Evolutionary conservation across 2,888 invertebrate genomes (phyloP).

Genomic region (Nymphalis c-album): DNA sequence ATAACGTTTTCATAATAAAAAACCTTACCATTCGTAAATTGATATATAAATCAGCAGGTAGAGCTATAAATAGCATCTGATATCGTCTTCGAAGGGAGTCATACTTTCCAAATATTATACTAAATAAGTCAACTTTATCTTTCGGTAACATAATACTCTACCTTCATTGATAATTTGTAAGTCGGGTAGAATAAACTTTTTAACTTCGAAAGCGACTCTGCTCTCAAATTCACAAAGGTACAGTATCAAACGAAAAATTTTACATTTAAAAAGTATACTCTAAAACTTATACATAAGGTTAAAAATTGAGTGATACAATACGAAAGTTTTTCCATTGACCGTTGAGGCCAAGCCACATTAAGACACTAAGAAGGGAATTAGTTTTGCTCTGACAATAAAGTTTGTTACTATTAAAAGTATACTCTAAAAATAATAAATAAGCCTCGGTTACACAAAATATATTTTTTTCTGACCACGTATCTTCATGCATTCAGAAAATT

Average conservation of each 20-base stretch:
- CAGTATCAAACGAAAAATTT: conserved; percentile 20
- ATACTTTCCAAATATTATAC: conserved; percentile 15
- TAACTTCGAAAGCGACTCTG: conserved; percentile 35
- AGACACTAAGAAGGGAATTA: conserved; percentile 14
- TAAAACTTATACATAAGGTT: conserved; percentile 12
- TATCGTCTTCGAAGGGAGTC: not conserved
- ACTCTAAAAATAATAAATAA: not conserved
- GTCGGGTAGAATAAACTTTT: conserved; percentile 37
- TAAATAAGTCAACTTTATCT: conserved; percentile 26
- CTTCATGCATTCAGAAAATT: too few species aligned
- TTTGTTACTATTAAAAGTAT: not conserved
- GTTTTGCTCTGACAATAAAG: conserved; percentile 5
- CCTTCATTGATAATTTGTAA: conserved; percentile 35
- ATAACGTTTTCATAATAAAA: too few species aligned
- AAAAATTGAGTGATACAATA: conserved; percentile 3
- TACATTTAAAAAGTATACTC: conserved; percentile 13
- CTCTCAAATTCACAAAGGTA: conserved; percentile 40
- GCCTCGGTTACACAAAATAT: not conserved
- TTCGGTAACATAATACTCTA: conserved; percentile 32
- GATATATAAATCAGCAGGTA: not conserved
- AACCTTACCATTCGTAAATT: too few species aligned
- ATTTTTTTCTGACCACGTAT: too few species aligned
- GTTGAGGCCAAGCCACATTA: conserved; percentile 4
- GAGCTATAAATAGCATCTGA: not conserved
- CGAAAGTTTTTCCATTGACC: not conserved